Evolutionary conservation across 2,888 invertebrate species (phyloP), one percentile per base, ranked within the genome.

Genomic region (Pristionchus japonicus): DNA sequence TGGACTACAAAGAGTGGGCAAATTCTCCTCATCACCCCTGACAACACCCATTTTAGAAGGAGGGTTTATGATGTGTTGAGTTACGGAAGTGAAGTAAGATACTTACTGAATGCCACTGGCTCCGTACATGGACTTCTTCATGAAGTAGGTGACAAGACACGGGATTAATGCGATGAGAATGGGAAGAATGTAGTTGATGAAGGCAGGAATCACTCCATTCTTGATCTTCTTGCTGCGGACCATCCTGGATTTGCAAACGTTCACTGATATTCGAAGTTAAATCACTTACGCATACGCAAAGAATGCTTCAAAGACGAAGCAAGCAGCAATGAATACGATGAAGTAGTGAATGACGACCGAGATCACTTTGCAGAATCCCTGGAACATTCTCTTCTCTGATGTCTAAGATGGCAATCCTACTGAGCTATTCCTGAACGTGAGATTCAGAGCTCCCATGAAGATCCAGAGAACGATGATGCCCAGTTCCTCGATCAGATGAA

Each of bases 401-500:
- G 3, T 9, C 23, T 9, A 82, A 11, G 40, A n/a, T n/a, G n/a
- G n/a, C 3, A 20, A 37, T 1, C 61, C 27, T 37, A 85, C 85
- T 4, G 47, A 34, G 47, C 23, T 70, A 20, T 67, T 70, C 37
- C 86, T 67, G 49, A 86, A 70, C 17, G 70, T 67, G 70, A 86
- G 86, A 70, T 91, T 91, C 61, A 91, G 82, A 64, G 91, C 89
- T 43, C 89, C 90, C 89, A 91, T 89, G 80, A 77, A 88, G 15
- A 91, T 40, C 34, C 90, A 87, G 3, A 92, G 70, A 0, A 90
- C 82, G 43, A 91, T 90, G 7, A 92, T 91, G 0, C 89, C 88
- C 4, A 92, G 27, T 88, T 92, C 92, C 85, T 92, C 91, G 64
- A 86, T 89, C 15, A 92, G 82, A 64, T 92, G 92, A 13, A 92